These are phyloP conservation scores for Trichonephila clavipes DNA, from an alignment of 1,140 invertebrate species.

Conservation along the genomic window DNA sequence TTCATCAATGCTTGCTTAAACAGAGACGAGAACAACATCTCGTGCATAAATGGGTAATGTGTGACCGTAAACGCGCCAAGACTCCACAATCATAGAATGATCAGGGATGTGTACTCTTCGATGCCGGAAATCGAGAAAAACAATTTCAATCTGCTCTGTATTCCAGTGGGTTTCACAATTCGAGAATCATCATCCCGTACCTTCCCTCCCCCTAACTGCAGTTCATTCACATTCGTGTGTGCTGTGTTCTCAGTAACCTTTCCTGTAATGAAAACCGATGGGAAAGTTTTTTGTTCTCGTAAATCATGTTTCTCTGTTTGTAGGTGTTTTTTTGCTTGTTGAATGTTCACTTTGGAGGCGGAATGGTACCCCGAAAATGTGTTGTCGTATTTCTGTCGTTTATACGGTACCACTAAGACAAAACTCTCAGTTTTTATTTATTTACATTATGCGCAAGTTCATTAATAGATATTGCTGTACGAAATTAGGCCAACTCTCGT, in stretches of 20 bases:
- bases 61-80: conserved; percentile 11
- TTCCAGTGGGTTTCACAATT: conserved; percentile 3
- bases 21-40: neutral
- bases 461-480: too few relatives aligned
- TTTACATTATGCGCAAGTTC: too few relatives aligned
- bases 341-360: neutral
- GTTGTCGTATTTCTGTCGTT: too few relatives aligned
- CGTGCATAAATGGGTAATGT: conserved; percentile 29
- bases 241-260: too few relatives aligned
- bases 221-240: conserved; percentile 9
- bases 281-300: neutral
- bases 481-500: too few relatives aligned
- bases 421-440: too few relatives aligned
- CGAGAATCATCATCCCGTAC: conserved; percentile 2
- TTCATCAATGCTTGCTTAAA: conserved; percentile 17
- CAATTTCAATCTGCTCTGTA: conserved; percentile 34
- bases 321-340: neutral
- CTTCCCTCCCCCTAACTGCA: neutral
- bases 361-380: too few relatives aligned
- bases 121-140: conserved; percentile 13
- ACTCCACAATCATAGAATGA: conserved; percentile 44
- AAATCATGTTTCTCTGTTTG: neutral
- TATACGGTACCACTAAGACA: too few relatives aligned
- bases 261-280: too few relatives aligned
- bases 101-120: neutral